Evolutionary conservation across 2,888 invertebrate genomes (phyloP), one percentile per base, ranked within the genome.

Genomic region (Masnerella sp.): DNA sequence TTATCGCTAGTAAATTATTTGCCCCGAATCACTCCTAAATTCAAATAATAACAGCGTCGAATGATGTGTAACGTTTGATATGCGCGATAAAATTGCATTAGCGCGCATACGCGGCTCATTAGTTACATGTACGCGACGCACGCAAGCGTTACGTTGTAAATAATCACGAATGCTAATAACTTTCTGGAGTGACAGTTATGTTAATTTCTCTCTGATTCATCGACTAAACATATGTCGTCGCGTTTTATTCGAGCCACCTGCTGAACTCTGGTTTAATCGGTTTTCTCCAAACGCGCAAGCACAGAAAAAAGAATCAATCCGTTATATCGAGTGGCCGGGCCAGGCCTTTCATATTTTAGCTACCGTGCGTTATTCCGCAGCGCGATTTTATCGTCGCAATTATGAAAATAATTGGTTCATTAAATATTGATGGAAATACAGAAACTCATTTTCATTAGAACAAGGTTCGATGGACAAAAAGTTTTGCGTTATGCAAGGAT

Each of bases 201-300:
- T 78, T 82, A 84, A 83, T 83, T 81, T 77, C 79, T 75, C 81
- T 79, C 85, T 86, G 85, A 86, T 86, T 86, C 86, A 85, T 81
- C 81, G 70, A 9, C 32, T 54, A 61, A 61, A 54, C 69, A 69
- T 69, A 74, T 65, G 69, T 61, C 54, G 54, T 47, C 47, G 34
- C n/a, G 38, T 69, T 69, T 69, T 61, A 61, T 40, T 61, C 40
- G 12, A 40, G 28, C 61, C 69, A 69, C 68, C 68, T 69, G 68
- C 59, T 69, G 68, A 61, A 69, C 38, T 59, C 43, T 25, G 49
- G 38, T 51, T 59, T 59, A 68, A 68, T 69, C 45, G 38, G 43
- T 58, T 58, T 15, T 40, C 5, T 20, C 20, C 43, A n/a, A 28
- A 28, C 34, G 30, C 30, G 17, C 7, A 40, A 7, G 47, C 28